phyloP scores from a whole-genome alignment of 1,140 invertebrate genomes.

The Drosophila asahinai region DNA sequence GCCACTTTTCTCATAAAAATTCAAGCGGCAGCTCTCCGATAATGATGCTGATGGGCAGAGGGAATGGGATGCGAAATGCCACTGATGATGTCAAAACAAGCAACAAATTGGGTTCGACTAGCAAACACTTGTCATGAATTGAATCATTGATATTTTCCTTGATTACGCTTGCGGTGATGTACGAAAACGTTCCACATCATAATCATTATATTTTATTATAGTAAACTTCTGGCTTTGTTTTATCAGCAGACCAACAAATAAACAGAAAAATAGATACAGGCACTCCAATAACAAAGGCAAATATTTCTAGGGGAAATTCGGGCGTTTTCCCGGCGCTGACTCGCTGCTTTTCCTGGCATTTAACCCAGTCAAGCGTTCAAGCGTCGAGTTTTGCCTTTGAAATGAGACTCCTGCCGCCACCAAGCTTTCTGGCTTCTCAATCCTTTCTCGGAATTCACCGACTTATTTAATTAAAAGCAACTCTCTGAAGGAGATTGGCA shows the following conservation, averaged over 20 bases:
- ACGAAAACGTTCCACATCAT: constrained; percentile 52
- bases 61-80: constrained; percentile 33
- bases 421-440: background rate
- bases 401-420: constrained; percentile 14
- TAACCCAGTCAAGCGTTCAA: background rate
- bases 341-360: constrained; percentile 19
- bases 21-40: constrained; percentile 68
- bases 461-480: constrained; percentile 8
- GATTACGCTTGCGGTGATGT: constrained; percentile 56
- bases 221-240: constrained; percentile 56
- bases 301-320: background rate
- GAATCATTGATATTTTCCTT: constrained; percentile 75
- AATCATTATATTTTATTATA: constrained; percentile 78
- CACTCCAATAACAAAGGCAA: constrained; percentile 37
- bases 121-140: constrained; percentile 73
- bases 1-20: constrained; percentile 80
- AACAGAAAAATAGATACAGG: background rate
- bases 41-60: constrained; percentile 48
- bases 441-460: constrained; percentile 24
- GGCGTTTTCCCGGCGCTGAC: constrained; percentile 1
- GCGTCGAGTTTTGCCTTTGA: constrained; percentile 27
- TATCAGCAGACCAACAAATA: constrained; percentile 14
- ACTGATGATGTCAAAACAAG: constrained; percentile 77
- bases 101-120: constrained; percentile 70
- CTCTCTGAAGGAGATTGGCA: constrained; percentile 16